Percentiles rank a stretch among this genome's conserved stretches.
Conservation (phyloP, 2,113 vertebrate genomes). For the Carassius gibelio region DNA sequence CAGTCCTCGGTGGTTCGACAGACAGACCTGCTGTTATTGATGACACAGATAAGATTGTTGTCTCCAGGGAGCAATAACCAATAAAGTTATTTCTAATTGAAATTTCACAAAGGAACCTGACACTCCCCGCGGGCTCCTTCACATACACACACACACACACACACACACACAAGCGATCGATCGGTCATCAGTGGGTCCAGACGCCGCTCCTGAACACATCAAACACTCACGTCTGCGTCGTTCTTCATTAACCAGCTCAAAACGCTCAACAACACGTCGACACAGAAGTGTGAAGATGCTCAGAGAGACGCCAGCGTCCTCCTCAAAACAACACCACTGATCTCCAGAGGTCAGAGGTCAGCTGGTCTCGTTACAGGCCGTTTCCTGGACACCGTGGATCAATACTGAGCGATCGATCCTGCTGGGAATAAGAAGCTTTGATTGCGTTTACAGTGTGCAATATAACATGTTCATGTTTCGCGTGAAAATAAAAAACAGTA, state of each 20-base stretch:
- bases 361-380: not conserved
- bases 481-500: too few species aligned
- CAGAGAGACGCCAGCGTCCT: not conserved
- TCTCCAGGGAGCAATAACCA: conserved; percentile 67
- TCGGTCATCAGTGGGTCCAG: not conserved
- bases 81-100: conserved; percentile 75
- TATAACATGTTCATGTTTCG: too few species aligned
- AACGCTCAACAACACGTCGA: not conserved
- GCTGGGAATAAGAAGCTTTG: not conserved
- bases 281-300: not conserved
- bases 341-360: not conserved
- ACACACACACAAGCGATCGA: too few species aligned
- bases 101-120: conserved; percentile 63
- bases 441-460: too few species aligned
- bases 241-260: not conserved
- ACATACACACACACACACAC: conserved; percentile 6
- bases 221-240: not conserved
- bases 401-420: not conserved
- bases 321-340: not conserved
- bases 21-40: conserved; percentile 71
- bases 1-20: conserved; percentile 57
- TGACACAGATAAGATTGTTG: conserved; percentile 70
- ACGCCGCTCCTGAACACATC: not conserved
- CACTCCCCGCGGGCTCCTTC: conserved; percentile 28
- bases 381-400: not conserved